Evolutionary conservation across 2,888 invertebrate species (phyloP).

Genomic region (Tetheella fluctuosa): DNA sequence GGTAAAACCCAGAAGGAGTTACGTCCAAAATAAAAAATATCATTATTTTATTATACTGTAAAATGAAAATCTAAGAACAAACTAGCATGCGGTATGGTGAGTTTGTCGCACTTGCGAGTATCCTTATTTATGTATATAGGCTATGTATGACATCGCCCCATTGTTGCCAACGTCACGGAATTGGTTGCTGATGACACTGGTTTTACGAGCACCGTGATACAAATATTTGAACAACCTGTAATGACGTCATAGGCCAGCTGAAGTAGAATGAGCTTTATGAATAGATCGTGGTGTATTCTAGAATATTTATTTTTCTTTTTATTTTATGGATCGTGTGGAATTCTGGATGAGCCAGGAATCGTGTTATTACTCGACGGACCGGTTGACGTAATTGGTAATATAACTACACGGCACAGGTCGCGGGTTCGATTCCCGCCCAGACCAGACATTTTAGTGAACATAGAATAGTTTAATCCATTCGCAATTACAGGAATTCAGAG

Average conservation of each 20-base stretch:
- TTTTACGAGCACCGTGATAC: neutral
- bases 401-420: too few relatives aligned
- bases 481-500: too few relatives aligned
- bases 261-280: neutral
- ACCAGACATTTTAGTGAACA: too few relatives aligned
- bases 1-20: neutral
- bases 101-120: neutral
- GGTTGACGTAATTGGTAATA: too few relatives aligned
- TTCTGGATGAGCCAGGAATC: too few relatives aligned
- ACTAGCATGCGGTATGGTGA: neutral
- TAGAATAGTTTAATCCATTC: too few relatives aligned
- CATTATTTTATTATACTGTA: neutral
- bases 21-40: neutral
- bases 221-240: neutral
- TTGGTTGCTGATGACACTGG: neutral
- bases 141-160: slow-evolving; percentile 7
- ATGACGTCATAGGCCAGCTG: neutral
- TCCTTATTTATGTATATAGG: too few relatives aligned
- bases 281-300: neutral
- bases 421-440: too few relatives aligned
- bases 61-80: neutral
- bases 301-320: neutral
- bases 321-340: neutral
- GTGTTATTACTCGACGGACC: too few relatives aligned
- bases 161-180: slow-evolving; percentile 4